phyloP scores from a whole-genome alignment of 1,140 invertebrate genomes.

The Druon quercuslanigerum region DNA sequence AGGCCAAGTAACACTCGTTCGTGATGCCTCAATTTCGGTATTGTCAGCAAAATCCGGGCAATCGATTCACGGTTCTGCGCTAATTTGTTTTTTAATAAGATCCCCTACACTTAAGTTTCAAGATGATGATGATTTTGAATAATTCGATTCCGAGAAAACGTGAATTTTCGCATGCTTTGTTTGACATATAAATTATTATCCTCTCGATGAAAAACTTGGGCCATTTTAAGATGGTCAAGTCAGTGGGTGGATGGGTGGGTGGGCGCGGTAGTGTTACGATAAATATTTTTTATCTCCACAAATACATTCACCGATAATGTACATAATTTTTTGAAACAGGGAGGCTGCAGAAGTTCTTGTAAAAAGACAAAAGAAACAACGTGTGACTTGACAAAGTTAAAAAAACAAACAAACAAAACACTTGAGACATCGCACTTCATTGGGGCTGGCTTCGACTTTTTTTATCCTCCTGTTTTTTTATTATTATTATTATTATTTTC shows the following conservation, averaged over 20 bases:
- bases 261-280: neutral
- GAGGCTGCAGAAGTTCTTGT: neutral
- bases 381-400: neutral
- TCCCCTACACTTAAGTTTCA: neutral
- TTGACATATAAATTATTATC: constrained; percentile 24
- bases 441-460: neutral
- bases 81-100: neutral
- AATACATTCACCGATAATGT: constrained; percentile 19
- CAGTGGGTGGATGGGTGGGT: too few species aligned
- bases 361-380: neutral
- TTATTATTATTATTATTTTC: neutral
- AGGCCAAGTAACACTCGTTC: constrained; percentile 3
- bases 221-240: too few species aligned
- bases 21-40: neutral
- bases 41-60: constrained; percentile 5
- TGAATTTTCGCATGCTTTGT: constrained; percentile 6
- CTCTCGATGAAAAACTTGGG: neutral
- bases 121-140: neutral
- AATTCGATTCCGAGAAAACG: neutral
- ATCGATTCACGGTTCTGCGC: neutral
- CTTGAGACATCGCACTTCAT: constrained; percentile 6
- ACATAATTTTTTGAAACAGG: constrained; percentile 4
- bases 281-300: neutral
- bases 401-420: neutral
- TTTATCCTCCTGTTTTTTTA: neutral